These are phyloP conservation scores for Notamacropus eugenii DNA, from an alignment of 2,797 vertebrate genomes.

Conservation along the genomic window DNA sequence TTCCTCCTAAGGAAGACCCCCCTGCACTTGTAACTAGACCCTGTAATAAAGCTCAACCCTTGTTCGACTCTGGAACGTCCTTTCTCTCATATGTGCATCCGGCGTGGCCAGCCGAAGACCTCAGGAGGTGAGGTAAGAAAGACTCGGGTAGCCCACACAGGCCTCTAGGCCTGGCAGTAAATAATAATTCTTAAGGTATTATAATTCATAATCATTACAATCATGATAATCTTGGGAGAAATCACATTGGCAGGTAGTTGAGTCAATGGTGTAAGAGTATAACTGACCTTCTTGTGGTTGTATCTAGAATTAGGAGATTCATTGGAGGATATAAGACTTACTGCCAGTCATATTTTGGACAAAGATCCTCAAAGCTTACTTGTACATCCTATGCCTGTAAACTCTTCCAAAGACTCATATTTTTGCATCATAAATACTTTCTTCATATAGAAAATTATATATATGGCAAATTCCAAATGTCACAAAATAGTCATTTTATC, in stretches of 20 bases:
- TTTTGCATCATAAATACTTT: not conserved
- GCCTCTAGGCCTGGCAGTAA: too few relatives aligned
- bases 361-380: not conserved
- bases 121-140: too few relatives aligned
- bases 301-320: not conserved
- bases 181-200: not conserved
- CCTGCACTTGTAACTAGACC: too few relatives aligned
- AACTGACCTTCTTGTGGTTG: not conserved
- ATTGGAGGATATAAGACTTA: not conserved
- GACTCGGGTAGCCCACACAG: too few relatives aligned
- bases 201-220: not conserved
- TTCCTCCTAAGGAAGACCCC: too few relatives aligned
- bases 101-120: too few relatives aligned
- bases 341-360: not conserved
- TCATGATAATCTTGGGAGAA: not conserved
- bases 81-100: too few relatives aligned
- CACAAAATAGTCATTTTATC: not conserved
- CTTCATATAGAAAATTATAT: not conserved
- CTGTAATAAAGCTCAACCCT: too few relatives aligned
- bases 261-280: not conserved
- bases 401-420: not conserved
- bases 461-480: not conserved
- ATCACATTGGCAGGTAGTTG: not conserved
- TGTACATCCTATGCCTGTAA: not conserved
- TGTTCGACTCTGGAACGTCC: too few relatives aligned